A percentile compares a stretch with the other conserved stretches of the same genome.
phyloP scores from a whole-genome alignment of 2,888 invertebrate genomes.

The Drosophila fungiperda region DNA sequence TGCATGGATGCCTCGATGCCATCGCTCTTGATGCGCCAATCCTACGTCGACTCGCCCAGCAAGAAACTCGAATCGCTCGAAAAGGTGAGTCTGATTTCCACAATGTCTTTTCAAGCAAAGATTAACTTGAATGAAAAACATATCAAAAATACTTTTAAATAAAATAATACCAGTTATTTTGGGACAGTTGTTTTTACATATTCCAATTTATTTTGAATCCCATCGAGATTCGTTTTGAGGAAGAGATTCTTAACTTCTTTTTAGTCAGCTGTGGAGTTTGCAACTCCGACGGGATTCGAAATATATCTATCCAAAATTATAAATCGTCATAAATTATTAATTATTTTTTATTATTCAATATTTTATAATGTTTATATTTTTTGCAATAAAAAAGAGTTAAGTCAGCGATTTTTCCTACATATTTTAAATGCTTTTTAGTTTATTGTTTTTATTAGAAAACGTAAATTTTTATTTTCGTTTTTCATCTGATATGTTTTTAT shows the following conservation, averaged over 20 bases:
- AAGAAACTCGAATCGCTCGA: constrained; percentile 92
- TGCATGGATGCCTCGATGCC: constrained; percentile 92
- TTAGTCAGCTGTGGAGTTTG: too few relatives aligned
- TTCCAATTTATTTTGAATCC: too few relatives aligned
- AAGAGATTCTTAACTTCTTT: too few relatives aligned
- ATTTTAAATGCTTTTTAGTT: not conserved
- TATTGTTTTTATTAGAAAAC: not conserved
- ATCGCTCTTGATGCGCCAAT: constrained; percentile 87
- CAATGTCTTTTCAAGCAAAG: not conserved
- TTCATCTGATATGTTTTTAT: not conserved
- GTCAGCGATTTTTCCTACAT: not conserved
- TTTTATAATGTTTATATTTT: too few relatives aligned
- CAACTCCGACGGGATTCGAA: too few relatives aligned
- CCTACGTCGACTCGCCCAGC: constrained; percentile 87
- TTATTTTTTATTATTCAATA: not conserved
- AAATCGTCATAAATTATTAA: not conserved
- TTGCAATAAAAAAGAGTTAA: not conserved
- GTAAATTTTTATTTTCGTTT: not conserved
- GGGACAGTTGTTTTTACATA: too few relatives aligned
- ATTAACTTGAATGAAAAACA: not conserved
- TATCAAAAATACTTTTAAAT: not conserved
- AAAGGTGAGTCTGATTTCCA: constrained; percentile 86
- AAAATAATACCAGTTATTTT: not conserved
- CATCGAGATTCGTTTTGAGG: too few relatives aligned
- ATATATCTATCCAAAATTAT: not conserved